Base-by-base conservation (phyloP, 2,888 invertebrate species). In the Mamestra brassicae region DNA sequence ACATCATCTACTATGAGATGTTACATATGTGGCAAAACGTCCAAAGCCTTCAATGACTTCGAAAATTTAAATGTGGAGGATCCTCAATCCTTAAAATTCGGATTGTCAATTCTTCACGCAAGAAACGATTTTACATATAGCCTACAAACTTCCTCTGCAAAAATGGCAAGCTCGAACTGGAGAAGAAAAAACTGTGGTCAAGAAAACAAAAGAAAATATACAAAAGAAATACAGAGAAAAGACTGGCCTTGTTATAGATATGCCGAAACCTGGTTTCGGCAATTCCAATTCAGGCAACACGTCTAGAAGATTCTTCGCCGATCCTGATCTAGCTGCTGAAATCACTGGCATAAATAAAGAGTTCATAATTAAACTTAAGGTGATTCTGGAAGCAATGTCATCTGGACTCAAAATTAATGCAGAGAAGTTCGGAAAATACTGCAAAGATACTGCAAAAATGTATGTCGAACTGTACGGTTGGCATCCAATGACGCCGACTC, bases 1-100 rank as follows among this genome's bases (percentile, higher is more conserved):
- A 61, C 69, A n/a, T 15, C 52, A 15, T 69, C 69, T 4, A 61
- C 69, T 2, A 69, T 69, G 60, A n/a, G 50, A n/a, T n/a, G n/a
- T n/a, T n/a, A n/a, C n/a, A n/a, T n/a, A n/a, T n/a, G n/a, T n/a
- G n/a, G n/a, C n/a, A n/a, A n/a, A n/a, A n/a, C n/a, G n/a, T 69
- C 60, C 15, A 69, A 69, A 60, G 38, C 26, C 15, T 69, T 69
- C 11, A 69, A 61, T 26, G 52, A 69, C 10, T 36, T 69, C 0
- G 26, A 50, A 50, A 61, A 61, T 34, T 26, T 42, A 50, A 58
- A 36, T 60, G 36, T 36, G 36, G 47, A 58, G 36, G n/a, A 42
- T 36, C n/a, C n/a, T 15, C 15, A 66, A 45, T 26, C 66, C 6
- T 26, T 68, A 47, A 68, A 10, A 58, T 68, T 68, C 15, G 60